Evolutionary conservation across 2,797 vertebrate species (phyloP).

Genomic region (Gymnothorax javanicus): DNA sequence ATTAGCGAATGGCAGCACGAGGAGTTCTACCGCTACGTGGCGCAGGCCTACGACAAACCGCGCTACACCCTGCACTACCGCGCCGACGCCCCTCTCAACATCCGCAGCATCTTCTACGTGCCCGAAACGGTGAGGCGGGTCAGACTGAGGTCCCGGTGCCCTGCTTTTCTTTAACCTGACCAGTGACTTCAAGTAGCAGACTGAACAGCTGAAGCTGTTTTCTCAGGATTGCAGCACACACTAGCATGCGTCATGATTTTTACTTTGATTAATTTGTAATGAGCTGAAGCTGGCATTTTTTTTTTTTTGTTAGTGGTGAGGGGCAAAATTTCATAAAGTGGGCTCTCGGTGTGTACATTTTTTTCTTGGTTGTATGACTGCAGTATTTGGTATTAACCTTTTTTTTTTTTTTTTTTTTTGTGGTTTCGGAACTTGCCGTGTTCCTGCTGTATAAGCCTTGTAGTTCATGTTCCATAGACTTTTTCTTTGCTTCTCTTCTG

Average conservation of each 20-base stretch:
- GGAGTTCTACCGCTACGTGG: constrained; percentile 91
- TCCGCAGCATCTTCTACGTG: constrained; percentile 94
- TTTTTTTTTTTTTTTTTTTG: not conserved
- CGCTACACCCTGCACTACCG: constrained; percentile 92
- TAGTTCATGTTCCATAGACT: not conserved
- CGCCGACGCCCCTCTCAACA: constrained; percentile 90
- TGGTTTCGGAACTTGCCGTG: not conserved
- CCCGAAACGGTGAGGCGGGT: constrained; percentile 77
- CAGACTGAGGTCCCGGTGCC: not conserved
- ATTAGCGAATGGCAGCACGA: constrained; percentile 89
- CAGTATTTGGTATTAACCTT: not conserved
- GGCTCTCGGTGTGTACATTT: no score
- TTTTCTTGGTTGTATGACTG: not conserved
- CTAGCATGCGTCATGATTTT: no score
- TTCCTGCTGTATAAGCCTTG: not conserved
- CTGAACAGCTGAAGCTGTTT: no score
- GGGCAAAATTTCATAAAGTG: no score
- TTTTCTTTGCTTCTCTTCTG: not conserved
- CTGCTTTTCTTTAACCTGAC: no score
- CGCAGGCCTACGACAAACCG: constrained; percentile 86
- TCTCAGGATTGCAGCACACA: no score
- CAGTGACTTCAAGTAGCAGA: no score
- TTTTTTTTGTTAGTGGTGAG: no score
- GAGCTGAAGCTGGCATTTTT: no score
- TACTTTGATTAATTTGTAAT: no score